phyloP scores from a whole-genome alignment of 2,888 invertebrate species.

The Shargacucullia verbasci region DNA sequence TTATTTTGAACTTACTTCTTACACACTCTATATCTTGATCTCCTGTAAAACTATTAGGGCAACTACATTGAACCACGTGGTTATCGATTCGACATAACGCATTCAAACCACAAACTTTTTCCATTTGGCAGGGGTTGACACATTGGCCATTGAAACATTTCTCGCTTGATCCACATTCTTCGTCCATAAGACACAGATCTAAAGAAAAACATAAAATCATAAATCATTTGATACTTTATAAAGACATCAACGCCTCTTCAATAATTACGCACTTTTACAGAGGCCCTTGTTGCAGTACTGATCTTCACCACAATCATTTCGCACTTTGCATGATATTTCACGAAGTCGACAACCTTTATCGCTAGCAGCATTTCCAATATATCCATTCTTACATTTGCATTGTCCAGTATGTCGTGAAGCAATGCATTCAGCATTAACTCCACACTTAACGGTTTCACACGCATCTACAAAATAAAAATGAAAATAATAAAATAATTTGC shows the following conservation, averaged over 20 bases:
- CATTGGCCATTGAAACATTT: constrained; percentile 95
- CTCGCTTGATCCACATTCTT: constrained; percentile 94
- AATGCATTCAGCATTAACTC: constrained; percentile 95
- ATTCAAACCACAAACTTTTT: constrained; percentile 95
- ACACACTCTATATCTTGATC: constrained; percentile 95
- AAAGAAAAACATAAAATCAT: constrained; percentile 31
- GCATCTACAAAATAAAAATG: constrained; percentile 88
- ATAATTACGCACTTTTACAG: constrained; percentile 91
- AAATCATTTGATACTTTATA: no score
- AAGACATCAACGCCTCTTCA: no score
- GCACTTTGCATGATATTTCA: constrained; percentile 92
- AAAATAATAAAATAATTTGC: no score
- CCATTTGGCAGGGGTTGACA: constrained; percentile 93
- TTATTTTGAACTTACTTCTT: constrained; percentile 89
- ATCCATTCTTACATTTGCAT: constrained; percentile 94
- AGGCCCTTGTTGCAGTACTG: constrained; percentile 94
- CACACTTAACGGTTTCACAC: constrained; percentile 94
- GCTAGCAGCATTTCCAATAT: constrained; percentile 93
- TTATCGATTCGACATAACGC: constrained; percentile 92
- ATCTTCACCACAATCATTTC: constrained; percentile 93
- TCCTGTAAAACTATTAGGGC: constrained; percentile 96
- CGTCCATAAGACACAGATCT: constrained; percentile 94
- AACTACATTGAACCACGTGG: constrained; percentile 94
- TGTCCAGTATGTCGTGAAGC: constrained; percentile 93
- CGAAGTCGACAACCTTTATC: constrained; percentile 93